Conservation (phyloP, 2,888 invertebrate species). For the Ichneumon xanthorius region DNA sequence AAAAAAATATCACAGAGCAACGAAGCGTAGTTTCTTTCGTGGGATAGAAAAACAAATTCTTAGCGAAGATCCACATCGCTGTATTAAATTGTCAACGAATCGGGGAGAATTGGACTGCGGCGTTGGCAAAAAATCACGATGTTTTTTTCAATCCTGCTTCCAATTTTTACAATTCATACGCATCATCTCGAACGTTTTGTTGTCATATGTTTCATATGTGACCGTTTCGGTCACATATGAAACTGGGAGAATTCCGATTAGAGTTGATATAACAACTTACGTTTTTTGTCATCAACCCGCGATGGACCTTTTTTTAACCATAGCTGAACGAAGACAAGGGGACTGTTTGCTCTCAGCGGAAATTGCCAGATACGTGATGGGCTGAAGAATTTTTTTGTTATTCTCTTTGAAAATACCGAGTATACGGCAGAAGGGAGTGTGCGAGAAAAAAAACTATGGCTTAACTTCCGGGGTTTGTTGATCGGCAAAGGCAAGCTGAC, state of each 20-base stretch:
- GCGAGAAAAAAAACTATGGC: background rate
- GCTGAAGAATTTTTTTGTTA: background rate
- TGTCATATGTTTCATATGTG: too few species aligned
- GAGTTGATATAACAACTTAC: background rate
- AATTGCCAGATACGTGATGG: background rate
- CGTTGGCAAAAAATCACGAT: background rate
- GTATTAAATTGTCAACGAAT: too few species aligned
- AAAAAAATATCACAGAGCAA: too few species aligned
- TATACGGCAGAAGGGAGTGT: background rate
- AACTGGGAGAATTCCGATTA: too few species aligned
- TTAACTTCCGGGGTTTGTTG: constrained; percentile 14
- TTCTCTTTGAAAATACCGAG: background rate
- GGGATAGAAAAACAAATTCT: background rate
- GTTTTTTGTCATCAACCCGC: background rate
- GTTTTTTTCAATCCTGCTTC: background rate
- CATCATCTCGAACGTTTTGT: too few species aligned
- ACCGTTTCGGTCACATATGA: too few species aligned
- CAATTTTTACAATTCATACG: background rate
- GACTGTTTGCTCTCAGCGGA: background rate
- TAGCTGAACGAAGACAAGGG: background rate
- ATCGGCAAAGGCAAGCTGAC: constrained; percentile 33
- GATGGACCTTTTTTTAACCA: background rate
- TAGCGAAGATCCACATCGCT: background rate
- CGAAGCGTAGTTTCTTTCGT: background rate
- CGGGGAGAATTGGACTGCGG: too few species aligned